phyloP scores from a whole-genome alignment of 2,113 vertebrate genomes.

The Colaptes auratus region DNA sequence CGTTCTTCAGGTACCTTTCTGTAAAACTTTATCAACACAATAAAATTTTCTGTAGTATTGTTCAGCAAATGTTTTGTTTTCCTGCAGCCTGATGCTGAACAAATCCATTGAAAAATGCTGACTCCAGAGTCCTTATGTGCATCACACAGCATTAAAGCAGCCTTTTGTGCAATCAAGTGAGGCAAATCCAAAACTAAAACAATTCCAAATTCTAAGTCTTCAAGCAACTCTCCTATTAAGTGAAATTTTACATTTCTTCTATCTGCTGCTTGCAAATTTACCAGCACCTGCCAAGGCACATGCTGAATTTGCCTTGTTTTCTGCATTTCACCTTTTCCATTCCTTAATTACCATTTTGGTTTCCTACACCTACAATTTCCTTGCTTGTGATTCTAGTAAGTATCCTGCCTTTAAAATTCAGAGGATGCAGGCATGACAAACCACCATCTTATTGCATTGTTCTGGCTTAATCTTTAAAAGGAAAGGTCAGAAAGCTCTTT shows the following conservation, averaged over 20 bases:
- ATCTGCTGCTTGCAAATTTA: not conserved
- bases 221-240: not conserved
- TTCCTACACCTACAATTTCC: not conserved
- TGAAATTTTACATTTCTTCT: not conserved
- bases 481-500: not conserved
- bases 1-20: constrained; percentile 1
- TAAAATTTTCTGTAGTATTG: not conserved
- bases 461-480: not conserved
- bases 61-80: not conserved
- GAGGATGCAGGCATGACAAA: not conserved
- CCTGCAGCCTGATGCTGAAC: constrained; percentile 17
- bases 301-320: not conserved
- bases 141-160: not conserved
- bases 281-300: not conserved
- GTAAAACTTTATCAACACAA: constrained; percentile 21
- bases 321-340: not conserved
- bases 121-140: constrained; percentile 9
- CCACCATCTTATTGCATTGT: not conserved
- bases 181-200: constrained; percentile 16
- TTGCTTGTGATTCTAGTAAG: not conserved
- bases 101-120: constrained; percentile 5
- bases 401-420: not conserved
- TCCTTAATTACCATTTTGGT: not conserved
- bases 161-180: not conserved
- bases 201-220: not conserved